Evolutionary conservation across 2,888 invertebrate species (phyloP).

Genomic region (Orthosia gothica): DNA sequence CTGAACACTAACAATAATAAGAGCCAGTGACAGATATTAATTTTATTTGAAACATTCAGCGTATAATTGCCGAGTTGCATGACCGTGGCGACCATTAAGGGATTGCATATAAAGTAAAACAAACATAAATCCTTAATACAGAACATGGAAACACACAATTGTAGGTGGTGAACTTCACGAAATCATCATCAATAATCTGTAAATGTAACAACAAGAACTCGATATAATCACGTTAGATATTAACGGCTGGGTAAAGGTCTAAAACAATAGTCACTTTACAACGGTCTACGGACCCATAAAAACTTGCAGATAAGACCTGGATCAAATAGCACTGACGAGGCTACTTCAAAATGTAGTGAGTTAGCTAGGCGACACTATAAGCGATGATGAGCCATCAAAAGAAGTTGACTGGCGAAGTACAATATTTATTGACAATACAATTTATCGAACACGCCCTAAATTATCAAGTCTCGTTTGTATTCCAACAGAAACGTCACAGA

Average conservation of each 20-base stretch:
- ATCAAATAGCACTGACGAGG: not conserved
- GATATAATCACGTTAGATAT: not conserved
- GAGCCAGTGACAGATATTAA: slow-evolving; percentile 42
- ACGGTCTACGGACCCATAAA: not conserved
- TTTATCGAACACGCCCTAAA: slow-evolving; percentile 41
- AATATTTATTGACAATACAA: slow-evolving; percentile 19
- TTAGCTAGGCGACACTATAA: not conserved
- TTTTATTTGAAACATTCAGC: slow-evolving; percentile 32
- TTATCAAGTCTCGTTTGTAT: slow-evolving; percentile 14
- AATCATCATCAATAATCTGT: not conserved
- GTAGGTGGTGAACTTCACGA: not conserved
- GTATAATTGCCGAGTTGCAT: slow-evolving; percentile 48
- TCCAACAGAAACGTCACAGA: slow-evolving; percentile 12
- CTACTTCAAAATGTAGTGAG: not conserved
- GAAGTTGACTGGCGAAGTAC: not conserved
- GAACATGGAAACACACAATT: not conserved
- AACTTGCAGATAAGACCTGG: not conserved
- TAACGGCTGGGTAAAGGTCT: no score
- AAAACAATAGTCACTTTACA: not conserved
- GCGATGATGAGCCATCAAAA: not conserved
- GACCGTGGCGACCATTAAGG: slow-evolving; percentile 28
- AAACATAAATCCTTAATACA: slow-evolving; percentile 1
- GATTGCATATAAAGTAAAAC: slow-evolving; percentile 37
- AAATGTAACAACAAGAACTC: not conserved
- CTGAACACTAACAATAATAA: slow-evolving; percentile 44